phyloP scores from a whole-genome alignment of 2,888 invertebrate species.

The Stegophylla sp. region DNA sequence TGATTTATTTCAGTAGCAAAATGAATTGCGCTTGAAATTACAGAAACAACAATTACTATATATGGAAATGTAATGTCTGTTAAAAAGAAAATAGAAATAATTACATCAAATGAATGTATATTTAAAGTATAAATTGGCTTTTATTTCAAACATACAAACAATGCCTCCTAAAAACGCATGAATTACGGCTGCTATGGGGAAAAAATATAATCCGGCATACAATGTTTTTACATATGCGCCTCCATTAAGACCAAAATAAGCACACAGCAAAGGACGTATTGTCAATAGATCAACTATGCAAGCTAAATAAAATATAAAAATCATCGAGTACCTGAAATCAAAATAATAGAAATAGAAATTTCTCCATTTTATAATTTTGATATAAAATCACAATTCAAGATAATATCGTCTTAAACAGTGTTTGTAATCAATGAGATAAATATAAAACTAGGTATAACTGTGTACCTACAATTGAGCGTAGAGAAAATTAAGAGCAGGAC shows the following conservation, averaged over 20 bases:
- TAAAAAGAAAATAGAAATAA: constrained; percentile 65
- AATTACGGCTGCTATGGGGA: constrained; percentile 83
- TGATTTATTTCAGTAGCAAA: constrained; percentile 87
- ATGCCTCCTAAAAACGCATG: constrained; percentile 91
- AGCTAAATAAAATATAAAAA: constrained; percentile 87
- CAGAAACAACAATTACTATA: constrained; percentile 86
- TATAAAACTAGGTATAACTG: constrained; percentile 65
- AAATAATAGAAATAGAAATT: neutral
- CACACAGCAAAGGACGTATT: constrained; percentile 78
- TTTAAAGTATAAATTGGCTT: constrained; percentile 31
- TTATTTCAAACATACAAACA: constrained; percentile 75
- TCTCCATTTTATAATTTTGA: neutral
- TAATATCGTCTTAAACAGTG: no score
- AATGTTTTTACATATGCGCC: constrained; percentile 78
- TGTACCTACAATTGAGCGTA: no score
- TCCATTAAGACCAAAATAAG: constrained; percentile 70
- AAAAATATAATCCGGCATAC: constrained; percentile 92
- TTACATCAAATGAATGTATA: constrained; percentile 19
- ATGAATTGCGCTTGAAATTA: constrained; percentile 91
- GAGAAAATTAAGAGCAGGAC: no score
- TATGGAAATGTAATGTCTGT: constrained; percentile 94
- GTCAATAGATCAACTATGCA: constrained; percentile 80
- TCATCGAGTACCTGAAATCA: constrained; percentile 82
- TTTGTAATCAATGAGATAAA: constrained; percentile 10
- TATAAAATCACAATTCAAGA: no score